Conservation (phyloP, 2,113 vertebrate genomes). For the Pteronura brasiliensis region DNA sequence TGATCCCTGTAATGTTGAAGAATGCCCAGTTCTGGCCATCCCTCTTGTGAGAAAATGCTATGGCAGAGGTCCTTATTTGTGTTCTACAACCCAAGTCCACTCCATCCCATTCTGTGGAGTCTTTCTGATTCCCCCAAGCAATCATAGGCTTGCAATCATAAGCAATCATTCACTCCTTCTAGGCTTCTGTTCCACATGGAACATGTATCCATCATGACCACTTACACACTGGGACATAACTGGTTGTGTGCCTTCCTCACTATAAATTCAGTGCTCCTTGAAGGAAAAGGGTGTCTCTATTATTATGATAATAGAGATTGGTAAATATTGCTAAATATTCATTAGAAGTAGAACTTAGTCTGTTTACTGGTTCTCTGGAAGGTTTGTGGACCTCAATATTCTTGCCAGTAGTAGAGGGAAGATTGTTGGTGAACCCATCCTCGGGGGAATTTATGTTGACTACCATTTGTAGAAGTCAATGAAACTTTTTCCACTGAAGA, state of each 20-base stretch:
- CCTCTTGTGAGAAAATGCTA: neutral
- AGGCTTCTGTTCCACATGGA: neutral
- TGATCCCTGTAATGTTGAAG: neutral
- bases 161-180: neutral
- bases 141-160: too few species aligned
- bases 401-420: neutral
- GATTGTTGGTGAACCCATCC: neutral
- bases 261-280: neutral
- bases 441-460: neutral
- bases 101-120: neutral
- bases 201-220: neutral
- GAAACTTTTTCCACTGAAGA: neutral
- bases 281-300: neutral
- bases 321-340: neutral
- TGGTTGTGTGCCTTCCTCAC: neutral
- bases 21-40: neutral
- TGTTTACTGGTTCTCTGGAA: neutral
- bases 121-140: neutral
- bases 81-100: neutral
- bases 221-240: neutral
- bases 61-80: neutral
- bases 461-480: neutral
- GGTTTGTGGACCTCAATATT: neutral
- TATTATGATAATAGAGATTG: neutral
- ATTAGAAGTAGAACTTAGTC: neutral